phyloP scores from a whole-genome alignment of 2,797 vertebrate species.

The Chiloscyllium punctatum region DNA sequence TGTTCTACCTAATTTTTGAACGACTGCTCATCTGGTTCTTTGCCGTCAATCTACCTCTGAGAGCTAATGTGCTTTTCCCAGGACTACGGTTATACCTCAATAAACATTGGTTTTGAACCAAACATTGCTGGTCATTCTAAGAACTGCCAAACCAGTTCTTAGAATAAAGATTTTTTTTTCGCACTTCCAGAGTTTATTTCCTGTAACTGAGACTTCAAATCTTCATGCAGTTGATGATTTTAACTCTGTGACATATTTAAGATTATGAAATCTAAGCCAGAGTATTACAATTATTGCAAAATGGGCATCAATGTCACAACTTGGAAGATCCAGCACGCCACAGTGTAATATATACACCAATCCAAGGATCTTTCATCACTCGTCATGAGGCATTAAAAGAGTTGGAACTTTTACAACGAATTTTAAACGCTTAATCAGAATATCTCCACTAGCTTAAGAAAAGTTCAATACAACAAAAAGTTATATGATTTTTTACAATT shows the following conservation, averaged over 20 bases:
- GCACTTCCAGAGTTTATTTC: not conserved
- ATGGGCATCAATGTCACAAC: not conserved
- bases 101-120: not conserved
- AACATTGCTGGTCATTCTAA: not conserved
- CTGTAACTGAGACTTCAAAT: not conserved
- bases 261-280: not conserved
- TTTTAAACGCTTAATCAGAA: not conserved
- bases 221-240: not conserved
- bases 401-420: not conserved
- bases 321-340: not conserved
- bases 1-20: not conserved
- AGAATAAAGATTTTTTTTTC: not conserved
- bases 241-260: not conserved
- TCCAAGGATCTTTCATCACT: not conserved
- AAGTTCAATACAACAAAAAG: not conserved
- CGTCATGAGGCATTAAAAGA: not conserved
- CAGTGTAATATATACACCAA: not conserved
- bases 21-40: not conserved
- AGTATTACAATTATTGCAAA: constrained; percentile 27
- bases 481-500: not conserved
- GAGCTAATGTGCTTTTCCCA: not conserved
- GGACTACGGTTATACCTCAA: not conserved
- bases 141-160: not conserved
- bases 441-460: not conserved
- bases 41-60: not conserved